These are phyloP conservation scores for Callaeas wilsoni DNA, from an alignment of 2,113 vertebrate species.

Conservation along the genomic window DNA sequence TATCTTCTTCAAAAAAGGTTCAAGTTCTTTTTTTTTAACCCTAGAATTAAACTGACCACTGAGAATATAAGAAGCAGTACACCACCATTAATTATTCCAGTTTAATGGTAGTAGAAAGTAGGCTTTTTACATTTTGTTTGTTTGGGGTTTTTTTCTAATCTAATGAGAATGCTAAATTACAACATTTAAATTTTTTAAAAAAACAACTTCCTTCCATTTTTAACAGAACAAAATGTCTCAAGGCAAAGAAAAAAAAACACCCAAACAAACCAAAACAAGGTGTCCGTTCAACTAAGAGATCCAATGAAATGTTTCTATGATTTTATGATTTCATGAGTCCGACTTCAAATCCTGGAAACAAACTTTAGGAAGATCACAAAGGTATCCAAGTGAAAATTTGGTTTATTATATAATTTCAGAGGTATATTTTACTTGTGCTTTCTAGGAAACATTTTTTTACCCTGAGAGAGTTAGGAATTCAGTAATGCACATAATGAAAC, in stretches of 20 bases:
- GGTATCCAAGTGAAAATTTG: not conserved
- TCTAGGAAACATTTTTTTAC: not conserved
- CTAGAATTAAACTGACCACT: not conserved
- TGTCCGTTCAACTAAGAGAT: not conserved
- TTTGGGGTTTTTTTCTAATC: not conserved
- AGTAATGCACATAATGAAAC: not conserved
- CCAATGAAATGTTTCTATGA: fast-evolving
- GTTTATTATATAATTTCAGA: not conserved
- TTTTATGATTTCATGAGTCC: not conserved
- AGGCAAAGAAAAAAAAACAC: fast-evolving
- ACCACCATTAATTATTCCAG: not conserved
- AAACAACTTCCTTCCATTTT: not conserved
- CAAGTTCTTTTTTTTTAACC: not conserved
- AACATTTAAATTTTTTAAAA: not conserved
- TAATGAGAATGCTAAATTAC: not conserved
- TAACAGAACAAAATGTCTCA: not conserved
- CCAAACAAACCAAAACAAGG: not conserved
- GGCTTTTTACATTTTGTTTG: not conserved
- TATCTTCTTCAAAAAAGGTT: not conserved
- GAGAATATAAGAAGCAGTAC: not conserved
- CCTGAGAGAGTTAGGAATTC: not conserved
- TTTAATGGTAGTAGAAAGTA: not conserved
- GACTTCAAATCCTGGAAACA: not conserved
- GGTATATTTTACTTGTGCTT: not conserved
- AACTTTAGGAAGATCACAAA: not conserved